Base-by-base conservation (phyloP, 2,797 vertebrate genomes). In the Hydrolagus colliei region DNA sequence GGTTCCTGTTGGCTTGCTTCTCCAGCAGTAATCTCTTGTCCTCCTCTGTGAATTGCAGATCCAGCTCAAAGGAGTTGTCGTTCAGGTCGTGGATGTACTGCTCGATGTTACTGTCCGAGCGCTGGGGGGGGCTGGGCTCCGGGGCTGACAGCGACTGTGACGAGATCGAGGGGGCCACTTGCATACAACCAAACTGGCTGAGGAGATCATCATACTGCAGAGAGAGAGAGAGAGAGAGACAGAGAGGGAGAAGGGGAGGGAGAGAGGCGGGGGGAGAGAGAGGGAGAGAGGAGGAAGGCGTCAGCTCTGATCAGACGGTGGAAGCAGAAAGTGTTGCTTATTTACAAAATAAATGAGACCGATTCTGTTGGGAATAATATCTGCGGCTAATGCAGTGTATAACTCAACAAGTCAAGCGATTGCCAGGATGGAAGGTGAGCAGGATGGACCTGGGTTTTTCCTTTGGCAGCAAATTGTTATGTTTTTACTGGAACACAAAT, bases 131-230 rank as follows among this genome's bases (percentile, higher is more conserved):
- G 62, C 91, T 91, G 0, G 93, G 89, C 67, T 98, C 97, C 8
- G 93, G 90, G 6, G 93, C 90, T 2, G 95, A 93, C 87, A 96
- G 90, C 72, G 95, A 96, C 90, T 96, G 96, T 52, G 95, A 94
- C 16, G 96, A 96, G 87, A 95, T 95, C 2, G 97, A 96, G n/a
- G 95, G 94, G 71, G 96, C 96, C 91, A 99, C 96, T 91, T 99
- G 97, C 97, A 99, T 97, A 91, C 96, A 97, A 92, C 97, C 98
- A 90, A 99, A 99, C 91, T 99, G 97, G 92, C 98, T 99, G 92
- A 99, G 94, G 88, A 99, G 98, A 91, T 99, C 98, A 90, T 99
- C 98, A 1, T 99, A 99, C 98, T 99, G 87, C 27, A 86, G 59
- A 86, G 84, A 86, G 85, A 82, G 35, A 90, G 4, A 74, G 72